Conservation (phyloP, 1,140 invertebrate species). For the Wasmannia auropunctata region DNA sequence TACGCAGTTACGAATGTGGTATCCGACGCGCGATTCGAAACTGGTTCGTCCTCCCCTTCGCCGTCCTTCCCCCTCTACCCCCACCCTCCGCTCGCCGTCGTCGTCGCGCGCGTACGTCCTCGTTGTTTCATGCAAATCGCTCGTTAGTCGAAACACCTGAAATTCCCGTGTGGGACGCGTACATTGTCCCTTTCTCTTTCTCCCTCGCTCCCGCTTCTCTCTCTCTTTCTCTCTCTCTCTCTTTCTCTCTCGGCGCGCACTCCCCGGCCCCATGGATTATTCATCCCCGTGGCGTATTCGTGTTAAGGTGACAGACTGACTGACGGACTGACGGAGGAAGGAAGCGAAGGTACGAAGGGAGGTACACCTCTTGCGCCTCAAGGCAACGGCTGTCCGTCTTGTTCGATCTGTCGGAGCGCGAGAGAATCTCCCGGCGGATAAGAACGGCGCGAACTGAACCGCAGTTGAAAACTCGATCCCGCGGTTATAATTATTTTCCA, state of each 20-base stretch:
- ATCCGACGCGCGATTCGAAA: slow-evolving; percentile 52
- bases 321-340: slow-evolving; percentile 54
- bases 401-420: slow-evolving; percentile 45
- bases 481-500: slow-evolving; percentile 32
- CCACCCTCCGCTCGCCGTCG: neutral
- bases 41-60: slow-evolving; percentile 66
- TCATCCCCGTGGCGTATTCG: slow-evolving; percentile 72
- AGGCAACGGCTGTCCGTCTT: slow-evolving; percentile 51
- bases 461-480: slow-evolving; percentile 28
- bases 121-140: slow-evolving; percentile 77
- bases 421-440: slow-evolving; percentile 31
- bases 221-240: neutral
- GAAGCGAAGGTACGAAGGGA: slow-evolving; percentile 24
- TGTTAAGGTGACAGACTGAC: slow-evolving; percentile 69
- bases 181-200: slow-evolving; percentile 46
- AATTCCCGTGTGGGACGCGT: slow-evolving; percentile 73
- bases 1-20: slow-evolving; percentile 68
- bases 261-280: slow-evolving; percentile 74
- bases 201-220: neutral
- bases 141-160: slow-evolving; percentile 77
- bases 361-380: slow-evolving; percentile 34
- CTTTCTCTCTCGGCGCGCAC: slow-evolving; percentile 52
- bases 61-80: neutral
- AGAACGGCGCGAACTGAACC: neutral
- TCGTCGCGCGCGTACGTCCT: slow-evolving; percentile 36